Evolutionary conservation across 1,140 invertebrate species (phyloP), one percentile per base, ranked within the genome.

Genomic region (Telenomus remus): DNA sequence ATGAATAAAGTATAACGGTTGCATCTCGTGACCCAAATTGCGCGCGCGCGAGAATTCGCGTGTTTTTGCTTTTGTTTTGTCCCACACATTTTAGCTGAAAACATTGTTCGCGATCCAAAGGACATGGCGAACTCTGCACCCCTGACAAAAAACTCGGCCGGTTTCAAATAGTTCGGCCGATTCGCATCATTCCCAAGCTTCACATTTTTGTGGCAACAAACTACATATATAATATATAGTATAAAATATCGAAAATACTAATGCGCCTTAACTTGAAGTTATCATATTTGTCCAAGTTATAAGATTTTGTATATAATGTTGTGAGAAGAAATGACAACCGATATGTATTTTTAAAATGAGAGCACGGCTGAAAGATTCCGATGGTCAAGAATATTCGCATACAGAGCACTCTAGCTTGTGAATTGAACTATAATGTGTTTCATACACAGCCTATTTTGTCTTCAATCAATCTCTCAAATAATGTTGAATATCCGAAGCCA

Each of bases 21-120:
- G 16, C 65, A 54, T 69, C 55, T 42, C 33, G 55, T 69, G 55
- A 69, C 65, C 65, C 55, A 59, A 59, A 68, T 68, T 66, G 54
- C 35, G 51, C 53, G 51, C 63, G 47, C 39, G 48, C 47, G 54
- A 51, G 39, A 54, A 53, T 60, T 59, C 55, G 48, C 65, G 10
- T 19, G 16, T 14, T 10, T 19, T 50, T 15, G 16, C 55, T 53
- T 27, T 59, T 14, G 55, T 60, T 54, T 59, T 59, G 14, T 60
- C 56, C 59, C 37, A n/a, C 47, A 0, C 12, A 7, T 13, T 12
- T 4, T 8, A 12, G n/a, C 39, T 15, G 37, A 15, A 19, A 43
- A 53, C 55, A 59, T 59, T 68, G 54, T 68, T 68, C 53, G 19
- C 34, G 27, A 49, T n/a, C 34, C 54, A 37, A 54, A 54, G 50